These are phyloP conservation scores for Setipinna tenuifilis DNA, from an alignment of 2,797 vertebrate genomes.

Conservation along the genomic window DNA sequence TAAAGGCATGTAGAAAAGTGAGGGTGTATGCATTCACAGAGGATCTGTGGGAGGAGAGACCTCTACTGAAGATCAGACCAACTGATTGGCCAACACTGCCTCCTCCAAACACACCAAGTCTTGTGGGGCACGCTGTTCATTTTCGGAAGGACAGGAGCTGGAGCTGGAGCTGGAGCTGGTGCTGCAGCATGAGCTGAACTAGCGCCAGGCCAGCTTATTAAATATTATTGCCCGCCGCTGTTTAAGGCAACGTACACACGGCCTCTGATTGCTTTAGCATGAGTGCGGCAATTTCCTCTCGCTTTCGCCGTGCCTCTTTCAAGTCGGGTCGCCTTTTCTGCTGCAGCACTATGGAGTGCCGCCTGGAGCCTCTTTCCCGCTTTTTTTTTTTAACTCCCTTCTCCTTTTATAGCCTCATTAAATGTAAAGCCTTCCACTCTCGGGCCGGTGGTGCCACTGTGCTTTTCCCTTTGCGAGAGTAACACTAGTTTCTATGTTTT, in stretches of 20 bases:
- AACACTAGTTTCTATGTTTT: neutral
- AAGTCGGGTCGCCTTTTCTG: slow-evolving; percentile 60
- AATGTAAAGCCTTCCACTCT: slow-evolving; percentile 38
- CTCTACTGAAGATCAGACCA: neutral
- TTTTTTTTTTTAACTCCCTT: slow-evolving; percentile 57
- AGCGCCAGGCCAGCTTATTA: slow-evolving; percentile 66
- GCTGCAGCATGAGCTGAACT: neutral
- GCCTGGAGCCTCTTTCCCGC: slow-evolving; percentile 57
- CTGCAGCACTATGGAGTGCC: slow-evolving; percentile 50
- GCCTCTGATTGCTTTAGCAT: slow-evolving; percentile 75
- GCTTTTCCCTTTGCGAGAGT: neutral
- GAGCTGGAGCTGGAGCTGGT: neutral
- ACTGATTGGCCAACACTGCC: neutral
- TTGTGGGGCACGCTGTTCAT: slow-evolving; percentile 55
- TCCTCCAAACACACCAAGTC: neutral
- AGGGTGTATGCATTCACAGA: neutral
- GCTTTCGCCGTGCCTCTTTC: slow-evolving; percentile 60
- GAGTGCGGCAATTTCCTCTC: slow-evolving; percentile 66
- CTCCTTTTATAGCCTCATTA: slow-evolving; percentile 37
- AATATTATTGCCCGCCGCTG: slow-evolving; percentile 75
- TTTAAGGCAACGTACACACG: slow-evolving; percentile 58
- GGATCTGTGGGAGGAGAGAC: neutral
- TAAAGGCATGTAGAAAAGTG: too few relatives aligned
- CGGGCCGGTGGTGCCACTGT: neutral
- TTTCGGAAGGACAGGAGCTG: slow-evolving; percentile 43